Evolutionary conservation across 2,888 invertebrate genomes (phyloP), one percentile per base, ranked within the genome.

Genomic region (Elmis aenea): DNA sequence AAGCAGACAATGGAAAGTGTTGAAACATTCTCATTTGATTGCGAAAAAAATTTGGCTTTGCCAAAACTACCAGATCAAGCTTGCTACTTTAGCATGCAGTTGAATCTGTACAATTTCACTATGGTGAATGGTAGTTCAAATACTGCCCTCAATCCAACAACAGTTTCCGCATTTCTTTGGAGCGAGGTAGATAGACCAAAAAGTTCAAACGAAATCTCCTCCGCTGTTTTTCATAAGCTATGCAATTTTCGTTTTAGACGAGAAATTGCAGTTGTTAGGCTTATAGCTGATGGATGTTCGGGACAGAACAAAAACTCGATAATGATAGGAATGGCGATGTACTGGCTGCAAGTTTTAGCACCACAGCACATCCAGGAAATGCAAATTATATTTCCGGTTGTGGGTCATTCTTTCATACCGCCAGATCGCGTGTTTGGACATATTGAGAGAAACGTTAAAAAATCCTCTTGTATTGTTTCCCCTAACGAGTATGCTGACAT

Each of bases 71-170:
- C 13, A 10, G 61, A 62, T 35, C 60, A 62, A 44, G 32, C 50
- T 5, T 45, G 55, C 1, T 63, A 64, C 28, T 64, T 58, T 46
- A 43, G 46, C 13, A 45, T 58, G 4, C 62, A 63, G 37, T 27
- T 63, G 8, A 60, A 61, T 38, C 33, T 46, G 5, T 61, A 59
- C 32, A 64, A 64, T 45, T 58, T 61, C 14, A 57, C 59, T 5
- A 42, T 62, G 9, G 57, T 59, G 31, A 38, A 50, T 30, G 59
- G 61, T 12, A 24, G 33, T 26, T 62, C 61, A 13, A 51, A 54
- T 36, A 10, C 27, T 10, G 33, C 43, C 25, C 34, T 58, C 3
- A 29, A 13, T 11, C 6, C 11, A 8, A 18, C 10, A 2, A 36
- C 18, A 14, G 21, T 36, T 30, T 13, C 11, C 2, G 14, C 10